Base-by-base conservation (phyloP, 2,888 invertebrate species). In the Rugalucina vietnamica region DNA sequence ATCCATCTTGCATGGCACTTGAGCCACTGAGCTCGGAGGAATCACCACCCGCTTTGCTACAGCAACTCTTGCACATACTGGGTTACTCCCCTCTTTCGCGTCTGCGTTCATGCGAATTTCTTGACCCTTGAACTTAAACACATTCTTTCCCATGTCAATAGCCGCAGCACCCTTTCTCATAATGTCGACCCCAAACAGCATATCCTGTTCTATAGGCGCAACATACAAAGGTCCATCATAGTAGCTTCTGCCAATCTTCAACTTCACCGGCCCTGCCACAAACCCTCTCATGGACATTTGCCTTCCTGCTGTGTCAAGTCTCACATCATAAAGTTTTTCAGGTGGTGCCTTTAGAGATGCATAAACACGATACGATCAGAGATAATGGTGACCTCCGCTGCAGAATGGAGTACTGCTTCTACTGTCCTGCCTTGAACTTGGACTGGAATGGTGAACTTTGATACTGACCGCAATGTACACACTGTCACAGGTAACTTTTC, bases 181-280 rank as follows among this genome's bases (percentile, higher is more conserved):
- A 29, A 65, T 65, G 34, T 65, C 65, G 21, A 65, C 65, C 4
- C 65, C 65, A 65, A 65, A 65, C 32, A 65, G 65, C 65, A 65
- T 65, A 34, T 65, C 65, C 21, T 65, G 65, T 21, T 65, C 65
- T 18, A 65, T 65, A 12, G 60, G 60, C 60, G 60, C 29, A 2
- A 60, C 60, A 60, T 60, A 60, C 2, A 60, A 24, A 12, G 24
- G 14, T 50, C 50, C n/a, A n/a, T n/a, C n/a, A n/a, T n/a, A n/a
- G n/a, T n/a, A n/a, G n/a, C n/a, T n/a, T n/a, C n/a, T n/a, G n/a
- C n/a, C n/a, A n/a, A n/a, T n/a, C n/a, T n/a, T n/a, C n/a, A n/a
- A n/a, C n/a, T n/a, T n/a, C n/a, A n/a, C n/a, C n/a, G n/a, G n/a
- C n/a, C n/a, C n/a, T n/a, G n/a, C n/a, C n/a, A n/a, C n/a, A 18